phyloP scores from a whole-genome alignment of 2,888 invertebrate species.

The Lepidocyrtoides sp. region DNA sequence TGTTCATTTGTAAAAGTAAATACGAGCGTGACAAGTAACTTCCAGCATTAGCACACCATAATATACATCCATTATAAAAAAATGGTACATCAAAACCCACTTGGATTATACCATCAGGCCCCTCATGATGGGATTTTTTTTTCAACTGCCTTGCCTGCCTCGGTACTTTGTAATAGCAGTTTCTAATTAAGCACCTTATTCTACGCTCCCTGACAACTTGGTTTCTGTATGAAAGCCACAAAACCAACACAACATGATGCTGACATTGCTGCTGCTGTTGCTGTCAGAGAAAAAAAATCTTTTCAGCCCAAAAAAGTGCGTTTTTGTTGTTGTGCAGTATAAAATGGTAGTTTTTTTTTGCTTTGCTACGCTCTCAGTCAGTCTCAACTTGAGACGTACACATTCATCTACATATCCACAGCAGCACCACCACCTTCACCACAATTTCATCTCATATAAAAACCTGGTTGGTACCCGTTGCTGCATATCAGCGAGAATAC shows the following conservation, averaged over 20 bases:
- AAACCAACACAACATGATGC: conserved; percentile 34
- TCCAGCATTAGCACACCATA: not conserved
- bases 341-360: not conserved
- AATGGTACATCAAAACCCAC: not conserved
- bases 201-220: conserved; percentile 48
- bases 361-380: not conserved
- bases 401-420: conserved; percentile 6
- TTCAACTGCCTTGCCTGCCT: not conserved
- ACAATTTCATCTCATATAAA: not conserved
- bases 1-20: too few relatives aligned
- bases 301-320: conserved; percentile 43
- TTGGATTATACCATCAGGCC: not conserved
- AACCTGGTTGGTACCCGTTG: conserved; percentile 5
- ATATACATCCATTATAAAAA: too few relatives aligned
- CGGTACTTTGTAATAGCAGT: not conserved
- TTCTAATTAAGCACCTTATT: conserved; percentile 58
- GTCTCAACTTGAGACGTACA: too few relatives aligned
- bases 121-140: conserved; percentile 10
- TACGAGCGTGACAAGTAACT: not conserved
- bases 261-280: too few relatives aligned
- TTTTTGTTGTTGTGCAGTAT: not conserved
- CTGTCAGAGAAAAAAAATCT: conserved; percentile 49
- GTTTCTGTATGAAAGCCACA: not conserved
- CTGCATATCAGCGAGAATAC: not conserved
- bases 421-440: too few relatives aligned